Evolutionary conservation across 2,113 vertebrate genomes (phyloP).

Genomic region (Onychostruthus taczanowskii): DNA sequence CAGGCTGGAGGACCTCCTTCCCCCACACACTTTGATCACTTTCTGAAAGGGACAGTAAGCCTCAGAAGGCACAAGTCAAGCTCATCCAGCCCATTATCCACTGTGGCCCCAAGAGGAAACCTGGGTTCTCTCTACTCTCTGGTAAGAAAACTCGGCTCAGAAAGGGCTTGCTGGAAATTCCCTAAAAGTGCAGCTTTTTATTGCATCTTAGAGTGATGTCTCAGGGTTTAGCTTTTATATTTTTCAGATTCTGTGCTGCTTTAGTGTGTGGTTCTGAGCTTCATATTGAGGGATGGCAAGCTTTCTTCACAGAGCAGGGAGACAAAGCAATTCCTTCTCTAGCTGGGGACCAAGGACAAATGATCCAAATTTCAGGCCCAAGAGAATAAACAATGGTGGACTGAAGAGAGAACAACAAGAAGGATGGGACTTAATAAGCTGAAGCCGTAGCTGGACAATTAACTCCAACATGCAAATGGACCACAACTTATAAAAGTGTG

Average conservation of each 20-base stretch:
- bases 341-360: not conserved
- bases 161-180: not conserved
- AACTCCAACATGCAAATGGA: not conserved
- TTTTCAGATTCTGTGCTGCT: not conserved
- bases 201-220: not conserved
- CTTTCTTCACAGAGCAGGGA: not conserved
- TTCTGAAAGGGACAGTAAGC: not conserved
- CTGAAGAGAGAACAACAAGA: not conserved
- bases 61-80: not conserved
- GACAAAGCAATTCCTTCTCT: not conserved
- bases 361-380: not conserved
- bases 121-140: not conserved
- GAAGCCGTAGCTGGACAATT: not conserved
- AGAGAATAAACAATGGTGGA: not conserved
- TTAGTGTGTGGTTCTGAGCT: not conserved
- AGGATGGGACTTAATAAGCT: not conserved
- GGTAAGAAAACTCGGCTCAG: not conserved
- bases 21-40: not conserved
- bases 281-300: not conserved
- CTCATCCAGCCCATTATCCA: not conserved
- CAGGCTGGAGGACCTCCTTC: not conserved
- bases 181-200: not conserved
- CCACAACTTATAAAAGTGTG: not conserved
- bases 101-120: not conserved
- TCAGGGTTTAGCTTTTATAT: not conserved